Conservation (phyloP, 2,888 invertebrate species). For the Lasioglossum pauxillum region DNA sequence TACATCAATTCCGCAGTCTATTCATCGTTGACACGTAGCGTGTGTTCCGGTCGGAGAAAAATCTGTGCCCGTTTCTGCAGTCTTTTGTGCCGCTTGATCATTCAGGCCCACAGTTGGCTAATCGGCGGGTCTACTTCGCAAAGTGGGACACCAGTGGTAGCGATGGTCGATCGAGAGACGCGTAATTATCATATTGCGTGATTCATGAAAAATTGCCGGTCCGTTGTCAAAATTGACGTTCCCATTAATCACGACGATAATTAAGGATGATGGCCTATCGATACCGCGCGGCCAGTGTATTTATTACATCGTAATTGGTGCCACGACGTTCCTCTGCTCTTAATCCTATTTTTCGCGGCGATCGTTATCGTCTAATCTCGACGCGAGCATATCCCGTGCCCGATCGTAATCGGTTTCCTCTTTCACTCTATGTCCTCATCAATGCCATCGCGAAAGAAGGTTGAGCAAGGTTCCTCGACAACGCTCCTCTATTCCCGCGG, state of each 20-base stretch:
- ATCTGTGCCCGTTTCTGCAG: not conserved
- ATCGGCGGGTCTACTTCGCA: not conserved
- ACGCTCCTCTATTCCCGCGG: conserved; percentile 11
- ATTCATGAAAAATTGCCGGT: not conserved
- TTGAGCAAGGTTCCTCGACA: not conserved
- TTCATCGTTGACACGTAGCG: not conserved
- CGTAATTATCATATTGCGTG: conserved; percentile 17
- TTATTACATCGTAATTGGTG: not conserved
- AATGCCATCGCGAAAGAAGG: conserved; percentile 2
- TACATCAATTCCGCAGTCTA: not conserved
- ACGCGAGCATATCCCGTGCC: not conserved
- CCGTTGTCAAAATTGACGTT: conserved; percentile 5
- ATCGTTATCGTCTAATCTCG: conserved; percentile 3
- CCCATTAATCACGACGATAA: not conserved
- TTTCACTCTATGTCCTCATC: not conserved
- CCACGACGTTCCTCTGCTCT: not conserved
- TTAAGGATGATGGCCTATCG: conserved; percentile 8
- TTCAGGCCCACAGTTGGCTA: not conserved
- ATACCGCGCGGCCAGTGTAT: not conserved
- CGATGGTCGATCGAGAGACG: not conserved
- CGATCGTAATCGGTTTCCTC: conserved; percentile 8
- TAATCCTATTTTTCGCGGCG: not conserved
- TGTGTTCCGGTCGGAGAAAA: not conserved
- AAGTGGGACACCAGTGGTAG: not conserved
- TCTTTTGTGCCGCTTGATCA: no score